Base-by-base conservation (phyloP, 2,888 invertebrate species). In the Trichopria drosophilae region DNA sequence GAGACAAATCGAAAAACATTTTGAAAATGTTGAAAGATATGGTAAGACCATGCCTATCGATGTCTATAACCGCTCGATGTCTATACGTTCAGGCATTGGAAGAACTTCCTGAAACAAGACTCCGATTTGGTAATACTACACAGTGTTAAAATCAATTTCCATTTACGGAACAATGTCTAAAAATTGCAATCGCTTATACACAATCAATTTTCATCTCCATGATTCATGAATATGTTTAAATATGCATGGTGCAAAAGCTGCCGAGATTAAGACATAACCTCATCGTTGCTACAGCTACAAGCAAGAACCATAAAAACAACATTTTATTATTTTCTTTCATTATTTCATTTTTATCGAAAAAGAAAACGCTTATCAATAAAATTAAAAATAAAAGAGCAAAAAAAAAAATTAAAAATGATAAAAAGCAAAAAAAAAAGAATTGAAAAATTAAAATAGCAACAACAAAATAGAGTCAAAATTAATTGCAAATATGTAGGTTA, bases 191-290 rank as follows among this genome's bases (percentile, higher is more conserved):
- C 48, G 2, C 29, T 51, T 3, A 42, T 35, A 9, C 45, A 48
- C 28, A 52, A 55, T 23, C 49, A 55, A 20, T 55, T 52, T 28
- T 52, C 45, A 19, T 55, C 49, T 1, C 49, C 51, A 18, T 13
- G 49, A 28, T 52, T 45, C 23, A 6, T 40, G 4, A 54, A 48
- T 31, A 13, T 53, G 1, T 53, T 53, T 4, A 44, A 46, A 44
- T 57, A 49, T 29, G 45, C 51, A n/a, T 57, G 44, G 51, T 45
- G 19, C 12, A 51, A 51, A 41, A 53, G 57, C 24, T 48, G 46
- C n/a, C n/a, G n/a, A n/a, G n/a, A n/a, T n/a, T n/a, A n/a, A n/a
- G n/a, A n/a, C n/a, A n/a, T n/a, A n/a, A n/a, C n/a, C n/a, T n/a
- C n/a, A n/a, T n/a, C n/a, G n/a, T n/a, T n/a, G n/a, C n/a, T n/a